Base-by-base conservation (phyloP, 1,140 invertebrate species). In the Drepana arcuata region DNA sequence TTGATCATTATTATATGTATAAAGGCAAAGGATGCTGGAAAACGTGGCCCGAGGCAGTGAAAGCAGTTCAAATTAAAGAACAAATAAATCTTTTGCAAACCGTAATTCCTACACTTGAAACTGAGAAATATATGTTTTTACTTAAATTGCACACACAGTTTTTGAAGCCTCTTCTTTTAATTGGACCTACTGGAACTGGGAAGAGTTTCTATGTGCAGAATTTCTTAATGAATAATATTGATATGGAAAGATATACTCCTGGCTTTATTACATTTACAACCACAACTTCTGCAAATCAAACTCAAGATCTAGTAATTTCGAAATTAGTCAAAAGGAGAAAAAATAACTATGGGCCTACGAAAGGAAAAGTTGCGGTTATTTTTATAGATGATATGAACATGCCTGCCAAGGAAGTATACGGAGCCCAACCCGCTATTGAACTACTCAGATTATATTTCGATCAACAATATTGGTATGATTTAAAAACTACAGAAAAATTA, bases 331-430 rank as follows among this genome's bases (percentile, higher is more conserved):
- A 95, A 77, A 85, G 88, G 59, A 88, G 91, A 46, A 91, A 91
- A 62, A 91, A 92, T 39, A 88, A 91, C 32, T 97, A 90, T 75
- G 94, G 94, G 0, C 92, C 95, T 2, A 88, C 91, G 1, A 86
- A 88, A 48, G 92, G 90, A 3, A 92, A 92, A 63, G 86, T 85
- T 36, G 88, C 88, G 28, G 86, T 97, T 14, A 89, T 96, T 21
- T 97, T 97, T 77, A 89, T 97, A 24, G 96, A 98, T 70, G 95
- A 98, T 72, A 87, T 97, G 64, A 96, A 96, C 64, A 95, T 97
- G 93, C 95, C 95, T 0, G 86, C 88, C 1, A 92, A 93, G 63
- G 93, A 95, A 75, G 72, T 87, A 0, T 97, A 95, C 64, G 95
- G 95, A 2, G 92, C 95, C 0, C 95, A 96, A 78, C 95, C 95